Evolutionary conservation across 1,140 invertebrate species (phyloP), one percentile per base, ranked within the genome.

Genomic region (Amyelois transitella): DNA sequence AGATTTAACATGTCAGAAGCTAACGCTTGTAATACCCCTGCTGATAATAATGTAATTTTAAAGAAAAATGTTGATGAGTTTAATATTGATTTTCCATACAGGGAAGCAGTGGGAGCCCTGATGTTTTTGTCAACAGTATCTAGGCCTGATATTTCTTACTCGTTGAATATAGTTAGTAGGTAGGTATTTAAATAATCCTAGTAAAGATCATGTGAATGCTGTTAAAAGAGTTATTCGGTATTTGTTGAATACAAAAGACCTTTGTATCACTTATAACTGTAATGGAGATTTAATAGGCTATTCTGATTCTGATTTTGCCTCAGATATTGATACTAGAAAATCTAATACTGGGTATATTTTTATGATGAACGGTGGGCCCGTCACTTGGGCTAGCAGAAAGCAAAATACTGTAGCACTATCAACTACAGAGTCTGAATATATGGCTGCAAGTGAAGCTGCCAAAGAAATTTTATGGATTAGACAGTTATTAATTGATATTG

Each of bases 251-350:
- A 24, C 59, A 18, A 66, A 53, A 53, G 53, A 61, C 55, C 32
- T 58, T 6, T 65, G n/a, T 47, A 66, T 59, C 45, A 20, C 25
- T 8, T 66, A 66, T 63, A n/a, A 58, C 1, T 19, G 53, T 58
- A 49, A 55, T 22, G 10, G 6, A 25, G 44, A 57, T n/a, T 63
- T 67, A 58, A 14, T 63, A 22, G 60, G 60, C 6, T 67, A 63
- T 28, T 72, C 59, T 22, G 87, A 89, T 54, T 64, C 86, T 17
- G 88, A 89, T 54, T 89, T 69, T 65, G 85, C 77, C 14, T 68
- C 68, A 18, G 70, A 79, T 64, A 47, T 60, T 22, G 52, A 75
- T 10, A 61, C 66, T 32, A 60, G 86, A 55, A 76, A 74, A 57
- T 88, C 78, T n/a, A n/a, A n/a, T n/a, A n/a, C n/a, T n/a, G n/a